Conservation (phyloP, 1,140 invertebrate genomes). For the Drosophila orosa region DNA sequence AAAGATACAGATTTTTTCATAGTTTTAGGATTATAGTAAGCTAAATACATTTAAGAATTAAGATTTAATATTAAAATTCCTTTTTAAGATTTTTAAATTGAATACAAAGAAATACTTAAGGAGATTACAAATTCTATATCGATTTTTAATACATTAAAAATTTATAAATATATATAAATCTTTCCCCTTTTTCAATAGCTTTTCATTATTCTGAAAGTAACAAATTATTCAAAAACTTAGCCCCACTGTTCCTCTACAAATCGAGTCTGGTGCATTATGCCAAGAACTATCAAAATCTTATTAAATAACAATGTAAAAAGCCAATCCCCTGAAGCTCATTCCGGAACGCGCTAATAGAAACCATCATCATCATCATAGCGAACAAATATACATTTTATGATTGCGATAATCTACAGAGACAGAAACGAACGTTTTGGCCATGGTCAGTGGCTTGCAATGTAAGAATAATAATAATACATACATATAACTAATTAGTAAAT, state of each 20-base stretch:
- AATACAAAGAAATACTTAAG: neutral
- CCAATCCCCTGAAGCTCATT: neutral
- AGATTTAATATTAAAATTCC: neutral
- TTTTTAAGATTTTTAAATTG: no score
- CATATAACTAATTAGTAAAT: slow-evolving; percentile 70
- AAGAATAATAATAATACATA: slow-evolving; percentile 53
- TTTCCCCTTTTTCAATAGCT: no score
- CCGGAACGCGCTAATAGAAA: slow-evolving; percentile 60
- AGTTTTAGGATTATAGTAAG: neutral
- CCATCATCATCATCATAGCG: slow-evolving; percentile 52
- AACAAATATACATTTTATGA: slow-evolving; percentile 73
- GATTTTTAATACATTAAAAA: neutral
- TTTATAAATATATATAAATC: neutral
- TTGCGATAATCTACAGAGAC: slow-evolving; percentile 70
- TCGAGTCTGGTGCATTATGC: slow-evolving; percentile 61
- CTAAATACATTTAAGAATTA: neutral
- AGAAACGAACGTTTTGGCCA: slow-evolving; percentile 28
- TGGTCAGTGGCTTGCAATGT: slow-evolving; percentile 46
- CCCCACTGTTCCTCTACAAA: slow-evolving; percentile 23
- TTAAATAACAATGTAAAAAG: slow-evolving; percentile 48
- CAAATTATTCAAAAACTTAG: neutral
- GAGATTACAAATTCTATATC: no score
- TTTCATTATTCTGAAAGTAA: neutral
- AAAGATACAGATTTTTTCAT: neutral
- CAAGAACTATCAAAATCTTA: slow-evolving; percentile 64